Percentiles rank a stretch among this genome's conserved stretches.
These are phyloP conservation scores for Sebastes itinus DNA, from an alignment of 2,797 vertebrate species.

Conservation along the genomic window DNA sequence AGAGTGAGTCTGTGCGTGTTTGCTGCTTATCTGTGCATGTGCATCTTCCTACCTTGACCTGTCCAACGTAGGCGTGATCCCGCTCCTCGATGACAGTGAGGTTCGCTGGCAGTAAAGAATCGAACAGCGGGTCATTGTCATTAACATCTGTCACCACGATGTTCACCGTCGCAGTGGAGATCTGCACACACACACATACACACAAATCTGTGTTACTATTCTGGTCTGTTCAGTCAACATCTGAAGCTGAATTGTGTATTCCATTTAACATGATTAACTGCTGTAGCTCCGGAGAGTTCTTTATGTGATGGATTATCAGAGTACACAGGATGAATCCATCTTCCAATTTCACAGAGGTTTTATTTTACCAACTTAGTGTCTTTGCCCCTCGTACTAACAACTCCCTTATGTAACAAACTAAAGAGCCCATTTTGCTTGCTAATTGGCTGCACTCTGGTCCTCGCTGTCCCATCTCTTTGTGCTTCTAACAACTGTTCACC, in stretches of 20 bases:
- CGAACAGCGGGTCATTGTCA: conserved; percentile 93
- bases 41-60: conserved; percentile 88
- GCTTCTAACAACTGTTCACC: not conserved
- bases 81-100: conserved; percentile 91
- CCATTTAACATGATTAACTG: not conserved
- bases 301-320: not conserved
- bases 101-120: conserved; percentile 88
- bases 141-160: conserved; percentile 96
- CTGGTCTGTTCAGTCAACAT: not conserved
- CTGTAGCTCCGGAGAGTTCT: not conserved
- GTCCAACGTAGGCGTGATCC: conserved; percentile 91
- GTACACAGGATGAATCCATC: not conserved
- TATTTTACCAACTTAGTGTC: not conserved
- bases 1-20: not conserved
- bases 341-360: not conserved
- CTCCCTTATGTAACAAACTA: conserved; percentile 1
- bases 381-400: not conserved
- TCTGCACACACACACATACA: conserved; percentile 78
- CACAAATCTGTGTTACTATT: conserved; percentile 3
- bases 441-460: conserved; percentile 13
- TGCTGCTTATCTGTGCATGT: not conserved
- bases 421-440: conserved; percentile 11
- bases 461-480: not conserved
- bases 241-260: not conserved
- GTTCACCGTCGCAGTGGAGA: conserved; percentile 90